A percentile compares a stretch with the other conserved stretches of the same genome.
phyloP scores from a whole-genome alignment of 2,888 invertebrate genomes.

The Drosophila anomalata region DNA sequence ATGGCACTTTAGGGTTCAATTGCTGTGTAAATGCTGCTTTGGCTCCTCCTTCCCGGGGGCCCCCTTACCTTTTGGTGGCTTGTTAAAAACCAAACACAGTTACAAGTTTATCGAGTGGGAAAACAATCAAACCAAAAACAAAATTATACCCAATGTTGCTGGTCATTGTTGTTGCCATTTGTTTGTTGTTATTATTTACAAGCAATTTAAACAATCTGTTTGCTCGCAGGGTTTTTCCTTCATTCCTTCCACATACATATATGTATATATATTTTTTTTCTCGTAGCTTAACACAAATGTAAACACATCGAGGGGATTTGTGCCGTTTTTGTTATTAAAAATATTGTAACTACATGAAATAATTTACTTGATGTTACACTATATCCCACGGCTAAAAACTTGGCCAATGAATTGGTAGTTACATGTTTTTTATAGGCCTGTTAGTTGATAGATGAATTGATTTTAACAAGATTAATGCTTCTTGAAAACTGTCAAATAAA shows the following conservation, averaged over 20 bases:
- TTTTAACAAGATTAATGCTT: background rate
- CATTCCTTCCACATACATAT: background rate
- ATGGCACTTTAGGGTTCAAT: constrained; percentile 72
- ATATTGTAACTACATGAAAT: background rate
- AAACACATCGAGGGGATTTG: constrained; percentile 46
- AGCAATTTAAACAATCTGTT: constrained; percentile 74
- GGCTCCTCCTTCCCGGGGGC: background rate
- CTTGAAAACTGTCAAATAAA: background rate
- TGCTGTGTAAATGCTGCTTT: constrained; percentile 64
- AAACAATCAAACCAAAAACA: constrained; percentile 26
- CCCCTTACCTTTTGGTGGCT: constrained; percentile 43
- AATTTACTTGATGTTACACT: background rate
- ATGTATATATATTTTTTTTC: constrained; percentile 8
- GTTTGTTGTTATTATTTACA: constrained; percentile 62
- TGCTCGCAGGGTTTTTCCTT: constrained; percentile 28
- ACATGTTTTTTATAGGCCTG: background rate
- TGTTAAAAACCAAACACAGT: constrained; percentile 57
- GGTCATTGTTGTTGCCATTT: constrained; percentile 40
- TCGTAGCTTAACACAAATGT: constrained; percentile 57
- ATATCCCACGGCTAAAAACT: background rate
- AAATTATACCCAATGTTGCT: constrained; percentile 50
- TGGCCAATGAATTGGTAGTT: background rate
- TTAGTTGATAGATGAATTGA: background rate
- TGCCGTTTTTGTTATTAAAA: constrained; percentile 25
- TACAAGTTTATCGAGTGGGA: constrained; percentile 49